These are phyloP conservation scores for Merluccius polli DNA, from an alignment of 2,797 vertebrate genomes.

Conservation along the genomic window DNA sequence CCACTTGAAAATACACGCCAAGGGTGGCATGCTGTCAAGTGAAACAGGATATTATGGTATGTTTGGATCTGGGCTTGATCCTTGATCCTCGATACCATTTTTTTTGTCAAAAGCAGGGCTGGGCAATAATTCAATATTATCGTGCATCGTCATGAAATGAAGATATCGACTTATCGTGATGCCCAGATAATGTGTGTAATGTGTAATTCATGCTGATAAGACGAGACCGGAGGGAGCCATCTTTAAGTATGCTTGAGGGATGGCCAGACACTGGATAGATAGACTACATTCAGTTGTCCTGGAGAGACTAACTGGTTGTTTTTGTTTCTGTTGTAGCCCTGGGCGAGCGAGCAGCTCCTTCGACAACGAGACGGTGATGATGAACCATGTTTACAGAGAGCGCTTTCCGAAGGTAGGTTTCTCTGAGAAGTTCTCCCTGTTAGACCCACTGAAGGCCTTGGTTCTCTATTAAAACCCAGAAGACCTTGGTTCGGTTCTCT, in stretches of 20 bases:
- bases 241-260: not conserved
- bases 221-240: not conserved
- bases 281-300: not conserved
- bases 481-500: not conserved
- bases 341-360: conserved; percentile 85
- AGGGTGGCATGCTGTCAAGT: not conserved
- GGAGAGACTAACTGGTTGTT: not conserved
- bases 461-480: not conserved
- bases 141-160: too few relatives aligned
- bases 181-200: too few relatives aligned
- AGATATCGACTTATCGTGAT: too few relatives aligned
- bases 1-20: not conserved
- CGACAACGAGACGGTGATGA: conserved; percentile 97
- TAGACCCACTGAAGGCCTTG: not conserved
- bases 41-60: too few relatives aligned
- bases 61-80: too few relatives aligned
- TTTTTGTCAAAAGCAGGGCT: too few relatives aligned
- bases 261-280: not conserved
- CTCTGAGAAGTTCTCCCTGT: not conserved
- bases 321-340: conserved; percentile 73
- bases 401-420: conserved; percentile 90
- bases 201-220: too few relatives aligned
- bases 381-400: conserved; percentile 98
- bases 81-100: too few relatives aligned
- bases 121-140: too few relatives aligned